Conservation (phyloP, 2,888 invertebrate species). For the Strigamia maritima region DNA sequence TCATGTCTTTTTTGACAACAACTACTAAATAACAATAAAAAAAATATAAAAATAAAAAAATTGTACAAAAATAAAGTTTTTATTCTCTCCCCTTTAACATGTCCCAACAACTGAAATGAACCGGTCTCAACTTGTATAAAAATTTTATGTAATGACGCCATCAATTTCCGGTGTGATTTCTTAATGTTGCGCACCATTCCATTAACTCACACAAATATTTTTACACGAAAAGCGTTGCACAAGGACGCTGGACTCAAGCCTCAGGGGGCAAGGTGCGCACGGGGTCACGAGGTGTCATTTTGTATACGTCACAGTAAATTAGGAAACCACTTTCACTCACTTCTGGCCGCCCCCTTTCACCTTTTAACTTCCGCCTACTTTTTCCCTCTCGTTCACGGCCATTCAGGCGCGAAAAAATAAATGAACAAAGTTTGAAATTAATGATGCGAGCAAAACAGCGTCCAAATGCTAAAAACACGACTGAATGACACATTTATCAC, state of each 20-base stretch:
- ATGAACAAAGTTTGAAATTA: neutral
- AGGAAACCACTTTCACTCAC: constrained; percentile 9
- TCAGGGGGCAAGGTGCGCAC: neutral
- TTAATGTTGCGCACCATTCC: neutral
- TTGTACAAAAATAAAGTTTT: neutral
- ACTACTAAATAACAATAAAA: neutral
- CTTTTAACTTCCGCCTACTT: constrained; percentile 2
- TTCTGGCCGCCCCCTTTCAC: neutral
- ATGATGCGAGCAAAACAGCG: neutral
- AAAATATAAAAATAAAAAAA: neutral
- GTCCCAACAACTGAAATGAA: neutral
- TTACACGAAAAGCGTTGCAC: neutral
- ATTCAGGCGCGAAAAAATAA: neutral
- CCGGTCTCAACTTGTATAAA: neutral
- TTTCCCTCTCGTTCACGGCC: constrained; percentile 15
- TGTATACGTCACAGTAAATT: constrained; percentile 15
- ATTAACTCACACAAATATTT: neutral
- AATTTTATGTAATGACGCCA: constrained; percentile 2
- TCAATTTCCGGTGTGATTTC: constrained; percentile 15
- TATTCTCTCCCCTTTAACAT: neutral
- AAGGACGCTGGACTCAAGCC: neutral
- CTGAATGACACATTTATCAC: neutral
- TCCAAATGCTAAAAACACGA: neutral
- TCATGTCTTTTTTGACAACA: neutral
- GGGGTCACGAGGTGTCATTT: constrained; percentile 15